phyloP scores from a whole-genome alignment of 2,113 vertebrate genomes.

The Onychostoma macrolepis region DNA sequence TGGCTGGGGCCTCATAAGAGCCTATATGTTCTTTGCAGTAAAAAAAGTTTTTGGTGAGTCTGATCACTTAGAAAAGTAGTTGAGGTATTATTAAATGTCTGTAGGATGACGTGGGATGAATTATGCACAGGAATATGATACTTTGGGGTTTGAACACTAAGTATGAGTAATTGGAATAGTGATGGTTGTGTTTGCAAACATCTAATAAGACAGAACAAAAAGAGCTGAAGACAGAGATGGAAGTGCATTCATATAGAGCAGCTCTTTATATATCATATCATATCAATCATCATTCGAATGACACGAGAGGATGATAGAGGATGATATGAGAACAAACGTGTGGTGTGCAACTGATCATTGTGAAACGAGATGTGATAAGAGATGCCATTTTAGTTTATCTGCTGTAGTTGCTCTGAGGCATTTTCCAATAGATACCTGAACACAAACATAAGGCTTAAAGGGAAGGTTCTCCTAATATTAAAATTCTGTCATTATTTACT shows the following conservation, averaged over 20 bases:
- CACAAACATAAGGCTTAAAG: not conserved
- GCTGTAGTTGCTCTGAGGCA: not conserved
- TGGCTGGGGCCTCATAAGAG: not conserved
- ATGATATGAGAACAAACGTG: not conserved
- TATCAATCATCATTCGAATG: slow-evolving; percentile 4
- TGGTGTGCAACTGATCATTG: not conserved
- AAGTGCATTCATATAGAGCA: not conserved
- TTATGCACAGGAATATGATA: not conserved
- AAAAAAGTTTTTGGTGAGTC: not conserved
- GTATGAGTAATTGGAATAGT: not conserved
- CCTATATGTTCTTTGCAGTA: not conserved
- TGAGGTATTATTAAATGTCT: not conserved
- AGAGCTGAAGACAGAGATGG: not conserved
- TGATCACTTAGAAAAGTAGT: not conserved
- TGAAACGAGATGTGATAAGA: not conserved
- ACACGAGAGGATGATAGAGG: not conserved
- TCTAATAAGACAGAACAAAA: slow-evolving; percentile 6
- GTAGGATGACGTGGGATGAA: not conserved
- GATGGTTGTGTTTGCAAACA: not conserved
- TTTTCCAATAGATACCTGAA: not conserved
- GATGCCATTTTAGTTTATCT: not conserved
- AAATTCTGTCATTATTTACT: not conserved
- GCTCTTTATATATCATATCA: not conserved
- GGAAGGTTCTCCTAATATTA: not conserved
- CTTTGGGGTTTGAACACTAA: not conserved